phyloP scores from a whole-genome alignment of 2,888 invertebrate species.

The Operophtera brumata region DNA sequence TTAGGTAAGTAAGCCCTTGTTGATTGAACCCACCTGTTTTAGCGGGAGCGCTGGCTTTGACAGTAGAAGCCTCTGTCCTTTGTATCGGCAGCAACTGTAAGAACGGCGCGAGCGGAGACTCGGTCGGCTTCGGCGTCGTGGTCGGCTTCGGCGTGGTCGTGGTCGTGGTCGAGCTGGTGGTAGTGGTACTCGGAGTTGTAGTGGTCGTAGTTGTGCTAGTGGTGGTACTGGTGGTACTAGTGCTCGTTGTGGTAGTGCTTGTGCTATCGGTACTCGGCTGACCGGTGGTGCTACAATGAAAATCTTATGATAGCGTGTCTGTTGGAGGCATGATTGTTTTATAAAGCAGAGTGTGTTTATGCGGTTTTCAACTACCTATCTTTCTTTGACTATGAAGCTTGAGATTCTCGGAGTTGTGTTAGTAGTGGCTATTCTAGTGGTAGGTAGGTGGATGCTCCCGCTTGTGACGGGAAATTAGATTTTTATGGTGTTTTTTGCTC shows the following conservation, averaged over 20 bases:
- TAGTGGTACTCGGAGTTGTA: constrained; percentile 61
- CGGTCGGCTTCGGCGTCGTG: constrained; percentile 45
- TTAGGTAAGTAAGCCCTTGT: not conserved
- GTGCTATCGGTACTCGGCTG: constrained; percentile 54
- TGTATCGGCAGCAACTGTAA: constrained; percentile 72
- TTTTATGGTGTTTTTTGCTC: no score
- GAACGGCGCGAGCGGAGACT: constrained; percentile 55
- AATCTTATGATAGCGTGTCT: constrained; percentile 18
- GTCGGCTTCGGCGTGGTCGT: constrained; percentile 53
- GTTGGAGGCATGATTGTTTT: no score
- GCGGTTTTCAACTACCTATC: no score
- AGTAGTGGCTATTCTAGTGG: no score
- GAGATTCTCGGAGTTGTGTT: no score
- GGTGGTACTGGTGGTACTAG: constrained; percentile 50
- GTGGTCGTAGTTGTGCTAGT: constrained; percentile 63
- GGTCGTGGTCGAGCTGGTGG: constrained; percentile 64
- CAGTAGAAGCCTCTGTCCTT: constrained; percentile 43
- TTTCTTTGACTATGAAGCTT: no score
- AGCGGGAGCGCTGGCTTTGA: constrained; percentile 42
- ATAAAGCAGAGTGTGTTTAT: no score
- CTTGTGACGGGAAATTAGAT: no score
- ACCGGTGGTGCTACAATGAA: constrained; percentile 56
- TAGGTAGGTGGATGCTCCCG: no score
- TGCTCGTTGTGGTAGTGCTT: constrained; percentile 50
- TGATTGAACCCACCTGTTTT: constrained; percentile 52